Evolutionary conservation across 2,113 vertebrate species (phyloP).

Genomic region (Cyanoderma ruficeps): DNA sequence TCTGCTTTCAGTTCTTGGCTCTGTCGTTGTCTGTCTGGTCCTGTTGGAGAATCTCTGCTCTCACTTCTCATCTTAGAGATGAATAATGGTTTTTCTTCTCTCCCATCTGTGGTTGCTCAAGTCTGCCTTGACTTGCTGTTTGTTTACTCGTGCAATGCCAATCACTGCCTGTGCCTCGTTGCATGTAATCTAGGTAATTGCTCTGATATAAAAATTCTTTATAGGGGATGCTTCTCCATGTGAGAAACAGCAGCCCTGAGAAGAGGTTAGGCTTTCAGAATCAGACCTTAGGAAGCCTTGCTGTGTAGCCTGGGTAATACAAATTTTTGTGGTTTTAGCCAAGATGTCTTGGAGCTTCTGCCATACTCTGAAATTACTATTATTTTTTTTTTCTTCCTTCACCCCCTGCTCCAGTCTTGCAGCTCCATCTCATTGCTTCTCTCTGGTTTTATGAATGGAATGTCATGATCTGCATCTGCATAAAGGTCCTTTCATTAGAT

Average conservation of each 20-base stretch:
- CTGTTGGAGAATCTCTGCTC: not conserved
- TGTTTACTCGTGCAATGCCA: not conserved
- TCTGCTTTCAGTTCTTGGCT: not conserved
- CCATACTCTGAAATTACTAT: not conserved
- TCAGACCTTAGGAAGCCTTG: not conserved
- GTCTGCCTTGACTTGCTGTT: not conserved
- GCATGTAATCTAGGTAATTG: not conserved
- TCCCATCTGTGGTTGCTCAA: not conserved
- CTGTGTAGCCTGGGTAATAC: not conserved
- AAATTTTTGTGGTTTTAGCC: not conserved
- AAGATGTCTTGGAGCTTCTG: not conserved
- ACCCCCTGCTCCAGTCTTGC: not conserved
- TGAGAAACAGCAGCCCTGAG: not conserved
- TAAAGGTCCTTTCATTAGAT: slow-evolving; percentile 60
- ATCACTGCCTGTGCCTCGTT: not conserved
- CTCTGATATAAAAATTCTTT: not conserved
- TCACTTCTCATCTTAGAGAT: not conserved
- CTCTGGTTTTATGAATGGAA: slow-evolving; percentile 47
- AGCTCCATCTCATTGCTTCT: not conserved
- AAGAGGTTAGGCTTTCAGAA: not conserved
- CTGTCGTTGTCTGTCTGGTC: not conserved
- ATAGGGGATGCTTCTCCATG: not conserved
- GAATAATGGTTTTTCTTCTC: not conserved
- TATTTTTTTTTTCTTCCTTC: not conserved
- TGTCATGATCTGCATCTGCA: slow-evolving; percentile 44